Evolutionary conservation across 2,113 vertebrate species (phyloP).

Genomic region (Eptesicus fuscus): DNA sequence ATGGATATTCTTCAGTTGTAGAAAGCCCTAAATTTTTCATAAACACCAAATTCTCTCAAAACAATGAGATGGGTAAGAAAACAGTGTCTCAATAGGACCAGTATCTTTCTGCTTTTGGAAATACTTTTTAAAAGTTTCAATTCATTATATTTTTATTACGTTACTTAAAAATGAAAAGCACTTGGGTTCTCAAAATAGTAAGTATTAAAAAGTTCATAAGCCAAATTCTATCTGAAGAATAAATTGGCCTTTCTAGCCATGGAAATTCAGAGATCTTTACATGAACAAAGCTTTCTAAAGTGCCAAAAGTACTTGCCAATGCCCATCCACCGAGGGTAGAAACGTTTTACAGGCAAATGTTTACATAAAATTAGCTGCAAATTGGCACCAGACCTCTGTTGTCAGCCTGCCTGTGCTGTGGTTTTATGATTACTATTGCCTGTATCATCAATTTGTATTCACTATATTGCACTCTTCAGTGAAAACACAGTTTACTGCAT

Average conservation of each 20-base stretch:
- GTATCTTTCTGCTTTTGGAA: neutral
- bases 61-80: neutral
- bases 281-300: neutral
- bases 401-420: constrained; percentile 43
- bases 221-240: neutral
- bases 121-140: neutral
- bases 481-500: constrained; percentile 74
- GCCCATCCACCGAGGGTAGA: neutral
- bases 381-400: neutral
- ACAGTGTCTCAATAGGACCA: neutral
- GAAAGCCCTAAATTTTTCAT: neutral
- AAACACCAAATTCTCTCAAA: neutral
- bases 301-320: neutral
- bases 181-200: neutral
- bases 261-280: neutral
- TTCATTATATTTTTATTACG: neutral
- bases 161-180: constrained; percentile 27
- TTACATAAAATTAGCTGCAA: neutral
- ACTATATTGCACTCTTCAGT: constrained; percentile 55
- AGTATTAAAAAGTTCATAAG: neutral
- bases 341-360: neutral
- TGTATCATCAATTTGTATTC: constrained; percentile 68
- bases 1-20: neutral
- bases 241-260: neutral
- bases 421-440: constrained; percentile 65